Evolutionary conservation across 2,888 invertebrate species (phyloP).

Genomic region (Mesopsocus fuscifrons): DNA sequence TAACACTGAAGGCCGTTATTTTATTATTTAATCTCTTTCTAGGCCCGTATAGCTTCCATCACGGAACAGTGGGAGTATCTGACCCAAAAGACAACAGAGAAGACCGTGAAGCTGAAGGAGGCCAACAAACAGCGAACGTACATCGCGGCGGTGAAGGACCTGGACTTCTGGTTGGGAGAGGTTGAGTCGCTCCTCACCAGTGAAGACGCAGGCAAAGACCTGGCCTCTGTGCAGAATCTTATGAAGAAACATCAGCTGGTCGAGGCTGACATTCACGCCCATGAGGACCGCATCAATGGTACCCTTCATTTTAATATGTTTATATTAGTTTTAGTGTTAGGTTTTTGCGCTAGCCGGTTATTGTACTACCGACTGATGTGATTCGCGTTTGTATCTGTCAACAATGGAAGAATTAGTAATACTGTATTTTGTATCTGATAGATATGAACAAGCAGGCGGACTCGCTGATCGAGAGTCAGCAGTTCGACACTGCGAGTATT

Average conservation of each 20-base stretch:
- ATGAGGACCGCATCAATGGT: conserved; percentile 84
- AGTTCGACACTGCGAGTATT: conserved; percentile 93
- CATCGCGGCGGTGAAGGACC: conserved; percentile 97
- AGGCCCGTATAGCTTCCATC: conserved; percentile 65
- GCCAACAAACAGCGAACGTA: conserved; percentile 98
- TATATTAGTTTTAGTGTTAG: neutral
- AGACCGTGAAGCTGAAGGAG: conserved; percentile 93
- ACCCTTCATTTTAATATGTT: too few species aligned
- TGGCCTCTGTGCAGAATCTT: conserved; percentile 94
- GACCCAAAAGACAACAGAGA: conserved; percentile 95
- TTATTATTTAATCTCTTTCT: conserved; percentile 9
- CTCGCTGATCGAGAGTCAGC: conserved; percentile 85
- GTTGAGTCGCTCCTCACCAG: conserved; percentile 88
- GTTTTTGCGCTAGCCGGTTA: too few species aligned
- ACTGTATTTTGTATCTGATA: conserved; percentile 17
- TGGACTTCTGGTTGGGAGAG: conserved; percentile 99
- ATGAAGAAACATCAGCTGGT: conserved; percentile 97
- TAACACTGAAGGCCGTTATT: too few species aligned
- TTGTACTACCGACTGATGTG: too few species aligned
- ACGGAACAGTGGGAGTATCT: conserved; percentile 98
- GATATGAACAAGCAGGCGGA: conserved; percentile 94
- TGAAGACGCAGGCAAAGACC: conserved; percentile 94
- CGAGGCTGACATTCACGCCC: conserved; percentile 93
- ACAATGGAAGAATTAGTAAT: too few species aligned
- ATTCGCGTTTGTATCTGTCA: too few species aligned